Evolutionary conservation across 2,797 vertebrate species (phyloP).

Genomic region (Danio kyathit): DNA sequence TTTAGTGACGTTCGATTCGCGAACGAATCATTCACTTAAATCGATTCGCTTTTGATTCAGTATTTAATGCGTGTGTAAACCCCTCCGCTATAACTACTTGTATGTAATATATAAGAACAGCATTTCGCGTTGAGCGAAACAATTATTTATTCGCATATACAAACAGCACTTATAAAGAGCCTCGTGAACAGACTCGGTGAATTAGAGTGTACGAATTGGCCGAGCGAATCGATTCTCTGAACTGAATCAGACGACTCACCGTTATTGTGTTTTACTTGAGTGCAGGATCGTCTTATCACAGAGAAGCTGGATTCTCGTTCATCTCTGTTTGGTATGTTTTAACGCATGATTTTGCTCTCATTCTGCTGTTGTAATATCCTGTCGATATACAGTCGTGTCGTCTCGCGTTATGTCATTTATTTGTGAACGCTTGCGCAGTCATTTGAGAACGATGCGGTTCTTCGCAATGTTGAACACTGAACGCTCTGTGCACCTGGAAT

Average conservation of each 20-base stretch:
- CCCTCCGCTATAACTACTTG: not conserved
- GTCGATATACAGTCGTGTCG: not conserved
- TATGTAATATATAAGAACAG: no score
- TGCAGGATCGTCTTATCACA: constrained; percentile 53
- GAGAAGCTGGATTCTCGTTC: constrained; percentile 52
- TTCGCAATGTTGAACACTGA: not conserved
- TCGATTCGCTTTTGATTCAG: not conserved
- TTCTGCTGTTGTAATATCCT: not conserved
- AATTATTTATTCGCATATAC: not conserved
- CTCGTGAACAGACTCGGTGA: not conserved
- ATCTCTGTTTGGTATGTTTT: constrained; percentile 68
- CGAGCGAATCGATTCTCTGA: constrained; percentile 4
- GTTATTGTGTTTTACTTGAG: constrained; percentile 50
- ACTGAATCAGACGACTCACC: constrained; percentile 9
- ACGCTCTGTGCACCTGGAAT: constrained; percentile 19
- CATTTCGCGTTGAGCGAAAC: not conserved
- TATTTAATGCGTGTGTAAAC: not conserved
- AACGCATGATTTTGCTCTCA: not conserved
- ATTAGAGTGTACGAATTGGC: not conserved
- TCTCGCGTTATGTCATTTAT: not conserved
- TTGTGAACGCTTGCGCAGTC: constrained; percentile 29
- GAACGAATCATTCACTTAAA: not conserved
- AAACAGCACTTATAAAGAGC: not conserved
- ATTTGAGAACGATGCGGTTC: not conserved
- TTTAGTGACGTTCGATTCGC: not conserved